Base-by-base conservation (phyloP, 1,140 invertebrate genomes). In the Drosophila pachea region DNA sequence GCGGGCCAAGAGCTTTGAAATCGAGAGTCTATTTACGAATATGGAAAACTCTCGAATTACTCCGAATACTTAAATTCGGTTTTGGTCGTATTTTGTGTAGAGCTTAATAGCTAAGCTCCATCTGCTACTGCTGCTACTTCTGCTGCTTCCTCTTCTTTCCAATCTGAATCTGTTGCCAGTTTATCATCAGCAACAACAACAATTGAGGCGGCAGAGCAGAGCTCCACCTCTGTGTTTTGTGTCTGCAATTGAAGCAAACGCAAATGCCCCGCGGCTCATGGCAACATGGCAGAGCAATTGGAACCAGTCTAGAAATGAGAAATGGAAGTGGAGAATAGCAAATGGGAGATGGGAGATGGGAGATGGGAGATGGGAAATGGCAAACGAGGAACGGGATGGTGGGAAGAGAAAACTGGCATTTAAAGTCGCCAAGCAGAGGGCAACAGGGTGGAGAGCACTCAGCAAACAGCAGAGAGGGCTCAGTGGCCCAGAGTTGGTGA, bases 231-330 rank as follows among this genome's bases (percentile, higher is more conserved):
- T 14, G 11, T 29, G 35, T 12, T 48, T 65, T 48, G 45, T 50
- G 56, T 67, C 68, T 71, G 58, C 64, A 60, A 72, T 72, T 68
- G 65, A 72, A 72, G 65, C 45, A 47, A 40, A 60, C 58, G 64
- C 69, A 48, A 72, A 56, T 62, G 58, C 50, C 69, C 22, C 38
- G 56, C 69, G 65, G 69, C 69, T 52, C 55, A 52, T 68, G 31
- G 65, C 56, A 72, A 68, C 68, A 61, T 66, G 56, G 43, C 56
- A 32, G 31, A 42, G 60, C 60, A 64, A 56, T 45, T 59, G 61
- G 42, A 47, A 45, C 42, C 38, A 31, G 52, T 64, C 61, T 64
- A 47, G 16, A 47, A 64, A 55, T 52, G 49, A 40, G 48, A 62
- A 61, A 61, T 53, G 55, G 48, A 42, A 65, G 47, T 31, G 14